Conservation (phyloP, 2,113 vertebrate genomes). For the Abramis brama region DNA sequence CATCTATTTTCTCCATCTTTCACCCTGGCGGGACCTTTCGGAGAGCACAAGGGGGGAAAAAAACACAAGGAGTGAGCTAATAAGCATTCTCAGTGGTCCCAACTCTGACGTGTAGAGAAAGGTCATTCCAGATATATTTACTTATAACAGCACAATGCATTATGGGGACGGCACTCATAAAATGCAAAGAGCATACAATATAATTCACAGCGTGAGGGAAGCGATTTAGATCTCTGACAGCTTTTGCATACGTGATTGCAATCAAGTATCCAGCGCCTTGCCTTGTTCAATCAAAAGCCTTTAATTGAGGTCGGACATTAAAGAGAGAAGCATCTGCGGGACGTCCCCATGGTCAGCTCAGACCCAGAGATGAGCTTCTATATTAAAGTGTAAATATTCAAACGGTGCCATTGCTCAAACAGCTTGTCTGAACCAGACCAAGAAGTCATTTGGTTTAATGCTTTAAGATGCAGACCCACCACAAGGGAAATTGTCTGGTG, state of each 20-base stretch:
- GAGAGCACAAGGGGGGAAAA: neutral
- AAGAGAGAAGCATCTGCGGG: neutral
- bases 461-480: conserved; percentile 43
- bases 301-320: conserved; percentile 29
- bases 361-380: neutral
- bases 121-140: conserved; percentile 42
- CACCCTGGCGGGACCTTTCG: conserved; percentile 40
- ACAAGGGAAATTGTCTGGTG: conserved; percentile 46
- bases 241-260: conserved; percentile 20
- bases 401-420: conserved; percentile 24
- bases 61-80: conserved; percentile 22
- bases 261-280: neutral
- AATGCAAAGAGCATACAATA: conserved; percentile 35
- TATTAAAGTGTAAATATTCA: conserved; percentile 40
- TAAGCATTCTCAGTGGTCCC: conserved; percentile 44
- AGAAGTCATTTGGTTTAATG: conserved; percentile 43
- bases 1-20: conserved; percentile 41
- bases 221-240: neutral
- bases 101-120: conserved; percentile 35
- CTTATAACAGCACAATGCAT: conserved; percentile 31
- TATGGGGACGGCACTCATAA: conserved; percentile 23
- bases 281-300: conserved; percentile 1
- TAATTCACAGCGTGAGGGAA: conserved; percentile 1
- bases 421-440: conserved; percentile 8
- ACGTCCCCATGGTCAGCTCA: neutral